Evolutionary conservation across 2,888 invertebrate genomes (phyloP), one percentile per base, ranked within the genome.

Genomic region (Onchidella celtica): DNA sequence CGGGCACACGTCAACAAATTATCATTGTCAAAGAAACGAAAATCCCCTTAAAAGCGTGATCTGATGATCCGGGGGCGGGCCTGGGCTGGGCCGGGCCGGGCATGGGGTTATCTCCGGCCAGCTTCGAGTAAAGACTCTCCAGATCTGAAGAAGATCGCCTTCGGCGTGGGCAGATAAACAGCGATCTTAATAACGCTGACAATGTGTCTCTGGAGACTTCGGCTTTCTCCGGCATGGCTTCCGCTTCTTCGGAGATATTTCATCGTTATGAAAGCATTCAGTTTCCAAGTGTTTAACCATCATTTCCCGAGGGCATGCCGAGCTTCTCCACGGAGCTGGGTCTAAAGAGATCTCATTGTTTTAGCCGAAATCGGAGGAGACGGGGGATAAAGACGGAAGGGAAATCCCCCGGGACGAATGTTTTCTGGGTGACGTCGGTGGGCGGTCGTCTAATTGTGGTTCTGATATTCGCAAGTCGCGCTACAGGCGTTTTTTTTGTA

Each of bases 191-290:
- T 68, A 24, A 11, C 11, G 38, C 34, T 68, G n/a, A 68, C n/a
- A n/a, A 68, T 68, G 3, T 68, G 24, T 68, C 68, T 40, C 65
- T 1, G 32, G 72, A 55, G 57, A 72, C 2, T 3, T 17, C 3
- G 38, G 4, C 17, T 65, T 65, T 27, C 21, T 75, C 38, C 47
- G 38, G 14, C 6, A 34, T 6, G 34, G 29, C 24, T 66, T 55
- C 36, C 32, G 66, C 68, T 57, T 66, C 34, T 77, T 66, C n/a
- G n/a, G 38, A 75, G 38, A 40, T 27, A 65, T 75, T 63, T 75
- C 75, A 77, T 66, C 66, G 66, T 77, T 76, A 68, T 77, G 68
- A 68, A 68, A 66, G 68, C 68, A 68, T 77, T 66, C n/a, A n/a
- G 77, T 68, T 68, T 77, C 40, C 40, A 68, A 38, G 34, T 40